Base-by-base conservation (phyloP, 2,113 vertebrate species). In the Pygoscelis adeliae region DNA sequence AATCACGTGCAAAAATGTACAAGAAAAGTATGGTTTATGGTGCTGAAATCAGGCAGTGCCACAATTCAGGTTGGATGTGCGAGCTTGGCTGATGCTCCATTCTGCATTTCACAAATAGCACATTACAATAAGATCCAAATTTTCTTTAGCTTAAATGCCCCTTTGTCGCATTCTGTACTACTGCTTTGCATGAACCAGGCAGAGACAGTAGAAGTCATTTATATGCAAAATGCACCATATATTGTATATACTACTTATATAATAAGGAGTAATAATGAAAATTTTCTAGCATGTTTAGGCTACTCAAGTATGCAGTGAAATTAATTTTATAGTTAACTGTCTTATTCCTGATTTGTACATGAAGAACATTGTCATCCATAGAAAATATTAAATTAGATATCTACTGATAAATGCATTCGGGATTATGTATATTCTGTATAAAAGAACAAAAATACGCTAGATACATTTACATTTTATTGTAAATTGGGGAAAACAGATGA, bases 261-360 rank as follows among this genome's bases (percentile, higher is more conserved):
- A 95, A 96, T 91, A 95, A 91, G 58, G 89, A 94, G 62, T 73
- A 91, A 96, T 97, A 95, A 94, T 93, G 93, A 73, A 90, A 85
- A 90, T 71, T 91, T 95, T 83, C 91, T 79, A 53, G 78, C 82
- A 44, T 96, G 82, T 94, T 96, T 95, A 93, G 91, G 71, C 84
- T 89, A 73, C 89, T 84, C 91, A 95, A 94, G 73, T 90, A 83
- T 91, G 81, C 6, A 0, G 66, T 81, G 71, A 94, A 95, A 89
- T 95, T 96, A 93, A 91, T 95, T 96, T 96, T 95, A 77, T 92
- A 27, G 84, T 87, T 95, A 97, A 95, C 70, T 91, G 55, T 94
- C 89, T 97, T 84, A 85, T 76, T 96, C 73, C 81, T 81, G 4
- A 80, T 93, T 92, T 87, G 70, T 91, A 50, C 61, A 76, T 95